These are phyloP conservation scores for Copidosoma aretas DNA, from an alignment of 2,888 invertebrate genomes.

Conservation along the genomic window DNA sequence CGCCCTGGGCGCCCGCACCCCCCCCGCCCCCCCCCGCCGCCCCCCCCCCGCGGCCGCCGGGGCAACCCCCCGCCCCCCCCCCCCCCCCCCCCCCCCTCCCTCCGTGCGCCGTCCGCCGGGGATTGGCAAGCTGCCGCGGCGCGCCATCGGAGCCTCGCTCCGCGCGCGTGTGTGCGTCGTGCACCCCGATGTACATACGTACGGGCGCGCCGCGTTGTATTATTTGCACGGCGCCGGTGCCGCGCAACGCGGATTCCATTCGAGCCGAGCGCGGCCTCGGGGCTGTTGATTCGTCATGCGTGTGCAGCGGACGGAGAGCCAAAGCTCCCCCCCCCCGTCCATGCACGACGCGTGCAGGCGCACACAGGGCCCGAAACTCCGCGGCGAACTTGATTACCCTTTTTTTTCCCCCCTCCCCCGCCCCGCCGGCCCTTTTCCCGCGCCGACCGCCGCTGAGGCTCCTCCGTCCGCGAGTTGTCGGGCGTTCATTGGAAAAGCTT, in stretches of 20 bases:
- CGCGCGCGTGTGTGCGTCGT: slow-evolving; percentile 43
- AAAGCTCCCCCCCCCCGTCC: not conserved
- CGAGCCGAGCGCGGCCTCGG: slow-evolving; percentile 56
- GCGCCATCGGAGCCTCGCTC: slow-evolving; percentile 10
- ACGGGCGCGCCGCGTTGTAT: not conserved
- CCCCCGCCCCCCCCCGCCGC: no score
- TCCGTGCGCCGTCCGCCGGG: slow-evolving; percentile 11
- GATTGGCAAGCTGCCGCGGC: slow-evolving; percentile 45
- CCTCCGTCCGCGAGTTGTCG: no score
- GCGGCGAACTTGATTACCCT: no score
- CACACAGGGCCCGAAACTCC: no score
- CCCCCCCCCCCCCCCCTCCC: slow-evolving; percentile 10
- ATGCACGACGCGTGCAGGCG: no score
- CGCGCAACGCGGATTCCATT: slow-evolving; percentile 61
- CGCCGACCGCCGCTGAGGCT: no score
- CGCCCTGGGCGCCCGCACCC: no score
- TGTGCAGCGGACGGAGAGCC: no score
- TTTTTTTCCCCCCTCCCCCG: no score
- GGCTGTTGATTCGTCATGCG: slow-evolving; percentile 56
- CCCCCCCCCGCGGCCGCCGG: not conserved
- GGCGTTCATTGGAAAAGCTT: no score
- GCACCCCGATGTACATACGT: slow-evolving; percentile 37
- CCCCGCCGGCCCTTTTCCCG: no score
- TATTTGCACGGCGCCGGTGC: slow-evolving; percentile 40
- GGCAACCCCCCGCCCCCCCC: slow-evolving; percentile 17